Base-by-base conservation (phyloP, 2,797 vertebrate species). In the Lagorchestes hirsutus region DNA sequence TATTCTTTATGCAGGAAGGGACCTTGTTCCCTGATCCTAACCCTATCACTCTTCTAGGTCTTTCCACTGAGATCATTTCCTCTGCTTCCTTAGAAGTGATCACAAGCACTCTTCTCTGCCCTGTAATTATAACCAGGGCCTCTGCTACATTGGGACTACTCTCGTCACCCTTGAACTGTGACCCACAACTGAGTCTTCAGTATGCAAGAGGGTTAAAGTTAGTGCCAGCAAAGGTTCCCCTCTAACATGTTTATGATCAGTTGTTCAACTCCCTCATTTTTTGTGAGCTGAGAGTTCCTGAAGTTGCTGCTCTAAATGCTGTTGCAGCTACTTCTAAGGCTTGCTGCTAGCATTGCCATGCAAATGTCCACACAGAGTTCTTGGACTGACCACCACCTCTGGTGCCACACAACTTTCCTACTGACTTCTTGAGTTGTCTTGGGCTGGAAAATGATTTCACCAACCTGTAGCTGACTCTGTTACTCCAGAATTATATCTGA, bases 341-440 rank as follows among this genome's bases (percentile, higher is more conserved):
- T 16, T 74, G 62, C 14, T n/a, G 34, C 1, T 74, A 13, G 1
- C 18, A 40, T 40, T 74, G 28, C n/a, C n/a, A 24, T 74, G 67
- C 0, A 40, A 24, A n/a, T 22, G 16, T 5, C 16, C 3, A 0
- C 9, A 74, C 6, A 1, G 16, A 34, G 4, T 2, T 40, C 16
- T 74, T 18, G 13, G 16, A 0, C 31, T 12, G 4, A 40, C 6
- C n/a, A 40, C 2, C 24, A 74, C 16, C 16, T n/a, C 16, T 40
- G 67, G 16, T 24, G n/a, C 6, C 40, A 74, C n/a, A 74, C 16
- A 74, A 1, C 18, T 74, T 74, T 24, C n/a, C n/a, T 74, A 16
- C n/a, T 40, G 5, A 40, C 5, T 24, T 40, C 1, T 2, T 40
- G 18, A 74, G 18, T 74, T 74, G 18, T 74, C n/a, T 40, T 22